Percentiles rank a stretch among this genome's conserved stretches.
Conservation (phyloP, 2,797 vertebrate genomes). For the Urocyon cinereoargenteus region DNA sequence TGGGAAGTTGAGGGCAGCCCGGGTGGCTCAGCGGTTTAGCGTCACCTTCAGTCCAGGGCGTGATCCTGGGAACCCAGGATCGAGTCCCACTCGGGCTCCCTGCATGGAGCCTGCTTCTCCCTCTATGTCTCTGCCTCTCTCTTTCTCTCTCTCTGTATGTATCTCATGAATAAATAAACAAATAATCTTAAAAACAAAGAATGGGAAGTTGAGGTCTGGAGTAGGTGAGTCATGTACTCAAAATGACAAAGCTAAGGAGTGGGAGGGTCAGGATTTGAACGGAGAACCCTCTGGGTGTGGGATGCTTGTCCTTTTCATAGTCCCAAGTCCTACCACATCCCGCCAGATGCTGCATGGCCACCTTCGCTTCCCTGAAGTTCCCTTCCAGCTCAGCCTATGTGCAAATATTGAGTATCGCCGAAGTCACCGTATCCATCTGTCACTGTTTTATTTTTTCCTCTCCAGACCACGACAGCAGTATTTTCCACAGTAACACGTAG, state of each 20-base stretch:
- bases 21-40: too few relatives aligned
- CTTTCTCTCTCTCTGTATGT: too few relatives aligned
- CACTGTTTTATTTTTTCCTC: neutral
- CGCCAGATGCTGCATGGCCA: neutral
- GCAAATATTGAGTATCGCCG: neutral
- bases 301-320: fast-evolving
- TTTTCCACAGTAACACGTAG: neutral
- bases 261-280: neutral
- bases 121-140: too few relatives aligned
- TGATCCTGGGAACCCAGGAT: too few relatives aligned
- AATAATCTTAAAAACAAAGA: too few relatives aligned
- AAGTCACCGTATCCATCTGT: neutral
- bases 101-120: too few relatives aligned
- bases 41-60: too few relatives aligned
- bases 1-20: too few relatives aligned
- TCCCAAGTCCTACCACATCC: neutral
- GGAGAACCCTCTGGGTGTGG: neutral
- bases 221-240: neutral
- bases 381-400: too few relatives aligned
- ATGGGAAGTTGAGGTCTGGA: neutral
- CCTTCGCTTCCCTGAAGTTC: neutral
- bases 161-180: too few relatives aligned
- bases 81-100: too few relatives aligned
- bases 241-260: neutral
- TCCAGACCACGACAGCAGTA: neutral